Evolutionary conservation across 2,113 vertebrate genomes (phyloP).

Genomic region (Seriola dumerili): DNA sequence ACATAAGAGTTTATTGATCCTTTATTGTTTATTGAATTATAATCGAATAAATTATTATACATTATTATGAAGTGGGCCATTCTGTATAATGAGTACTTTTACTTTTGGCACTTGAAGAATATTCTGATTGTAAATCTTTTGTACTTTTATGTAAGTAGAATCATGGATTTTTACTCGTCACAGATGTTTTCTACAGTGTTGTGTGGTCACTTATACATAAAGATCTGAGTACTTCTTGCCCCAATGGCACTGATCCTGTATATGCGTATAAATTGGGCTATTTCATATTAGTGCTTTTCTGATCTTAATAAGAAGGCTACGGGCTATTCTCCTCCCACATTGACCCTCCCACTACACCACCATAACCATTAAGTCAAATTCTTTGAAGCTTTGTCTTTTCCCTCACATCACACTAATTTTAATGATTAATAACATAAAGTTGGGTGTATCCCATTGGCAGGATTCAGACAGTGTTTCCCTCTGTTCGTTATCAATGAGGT

Average conservation of each 20-base stretch:
- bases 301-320: background rate
- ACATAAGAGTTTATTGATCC: too few species aligned
- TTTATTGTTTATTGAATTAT: too few species aligned
- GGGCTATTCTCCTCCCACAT: background rate
- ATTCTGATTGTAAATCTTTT: too few species aligned
- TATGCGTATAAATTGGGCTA: background rate
- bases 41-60: too few species aligned
- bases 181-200: too few species aligned
- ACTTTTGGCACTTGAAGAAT: too few species aligned
- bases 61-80: too few species aligned
- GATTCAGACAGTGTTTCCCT: too few species aligned
- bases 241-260: background rate
- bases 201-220: background rate
- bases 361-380: background rate
- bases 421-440: background rate
- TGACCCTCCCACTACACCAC: background rate
- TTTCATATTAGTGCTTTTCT: background rate
- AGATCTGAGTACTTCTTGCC: background rate
- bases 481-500: background rate
- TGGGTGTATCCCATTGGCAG: background rate
- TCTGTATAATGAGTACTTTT: too few species aligned
- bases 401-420: background rate
- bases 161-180: too few species aligned
- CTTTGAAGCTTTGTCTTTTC: too few species aligned
- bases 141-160: too few species aligned